These are phyloP conservation scores for Caenorhabditis wallacei DNA, from an alignment of 2,888 invertebrate genomes.

Conservation along the genomic window DNA sequence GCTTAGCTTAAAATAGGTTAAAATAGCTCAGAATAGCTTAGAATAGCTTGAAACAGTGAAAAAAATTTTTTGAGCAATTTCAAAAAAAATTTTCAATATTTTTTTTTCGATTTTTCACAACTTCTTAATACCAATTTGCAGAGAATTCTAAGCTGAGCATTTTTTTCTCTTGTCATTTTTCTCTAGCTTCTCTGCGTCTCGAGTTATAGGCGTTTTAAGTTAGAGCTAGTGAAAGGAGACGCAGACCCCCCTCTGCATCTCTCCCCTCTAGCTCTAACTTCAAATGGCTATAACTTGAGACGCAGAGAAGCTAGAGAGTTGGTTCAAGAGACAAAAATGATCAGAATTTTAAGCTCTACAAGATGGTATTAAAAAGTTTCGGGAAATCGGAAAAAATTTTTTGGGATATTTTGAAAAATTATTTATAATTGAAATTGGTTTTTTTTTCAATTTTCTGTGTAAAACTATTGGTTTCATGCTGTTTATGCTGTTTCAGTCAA, in stretches of 20 bases:
- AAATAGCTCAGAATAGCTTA: background rate
- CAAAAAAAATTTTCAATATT: background rate
- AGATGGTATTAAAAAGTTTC: no score
- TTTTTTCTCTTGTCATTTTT: background rate
- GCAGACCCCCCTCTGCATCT: background rate
- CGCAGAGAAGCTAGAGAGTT: background rate
- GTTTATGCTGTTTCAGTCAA: no score
- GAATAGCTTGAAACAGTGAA: no score
- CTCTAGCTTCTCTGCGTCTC: background rate
- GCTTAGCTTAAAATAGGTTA: no score
- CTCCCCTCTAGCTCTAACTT: background rate
- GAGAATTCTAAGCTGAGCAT: background rate
- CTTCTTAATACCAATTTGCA: no score
- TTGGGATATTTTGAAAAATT: no score
- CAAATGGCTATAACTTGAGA: background rate
- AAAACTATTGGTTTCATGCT: no score
- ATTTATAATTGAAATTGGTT: no score
- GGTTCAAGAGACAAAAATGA: background rate
- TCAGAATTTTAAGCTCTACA: background rate
- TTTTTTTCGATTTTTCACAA: no score
- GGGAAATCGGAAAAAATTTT: no score
- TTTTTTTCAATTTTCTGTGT: no score
- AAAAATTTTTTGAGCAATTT: background rate
- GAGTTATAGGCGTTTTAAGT: background rate
- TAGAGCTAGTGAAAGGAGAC: background rate